Percentiles rank a stretch among this genome's conserved stretches.
Conservation (phyloP, 2,797 vertebrate genomes). For the Urosaurus nigricauda region DNA sequence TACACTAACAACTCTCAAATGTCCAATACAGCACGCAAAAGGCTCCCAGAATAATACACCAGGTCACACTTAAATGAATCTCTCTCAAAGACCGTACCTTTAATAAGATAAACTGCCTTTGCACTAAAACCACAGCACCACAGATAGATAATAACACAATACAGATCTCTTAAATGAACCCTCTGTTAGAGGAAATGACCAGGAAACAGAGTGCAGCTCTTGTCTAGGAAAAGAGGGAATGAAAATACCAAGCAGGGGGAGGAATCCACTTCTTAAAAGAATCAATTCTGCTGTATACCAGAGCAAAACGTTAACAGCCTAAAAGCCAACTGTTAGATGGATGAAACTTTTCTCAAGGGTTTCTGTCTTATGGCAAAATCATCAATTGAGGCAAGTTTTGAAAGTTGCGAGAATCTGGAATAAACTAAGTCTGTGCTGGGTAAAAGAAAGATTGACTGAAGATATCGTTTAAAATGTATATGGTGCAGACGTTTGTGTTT, state of each 20-base stretch:
- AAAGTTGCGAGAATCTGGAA: constrained; percentile 37
- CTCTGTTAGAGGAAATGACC: constrained; percentile 73
- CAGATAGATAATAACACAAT: constrained; percentile 62
- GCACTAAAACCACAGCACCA: constrained; percentile 63
- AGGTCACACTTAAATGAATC: constrained; percentile 81
- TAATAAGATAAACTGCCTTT: constrained; percentile 74
- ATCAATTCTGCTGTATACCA: constrained; percentile 76
- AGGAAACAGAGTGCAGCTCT: constrained; percentile 66
- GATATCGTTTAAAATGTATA: constrained; percentile 20
- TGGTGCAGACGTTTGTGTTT: background rate
- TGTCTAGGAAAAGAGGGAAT: constrained; percentile 58
- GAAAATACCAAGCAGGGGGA: constrained; percentile 62
- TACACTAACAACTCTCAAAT: constrained; percentile 78
- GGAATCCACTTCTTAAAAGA: constrained; percentile 74
- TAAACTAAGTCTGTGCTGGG: constrained; percentile 42
- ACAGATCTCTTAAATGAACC: constrained; percentile 60
- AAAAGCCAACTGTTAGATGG: constrained; percentile 42
- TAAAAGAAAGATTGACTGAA: constrained; percentile 53
- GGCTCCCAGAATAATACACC: constrained; percentile 73
- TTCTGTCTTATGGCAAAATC: constrained; percentile 30
- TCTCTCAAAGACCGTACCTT: constrained; percentile 73
- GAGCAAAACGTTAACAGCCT: constrained; percentile 69
- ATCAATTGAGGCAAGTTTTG: constrained; percentile 34
- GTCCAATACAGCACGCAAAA: constrained; percentile 74
- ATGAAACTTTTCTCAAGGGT: constrained; percentile 53